Evolutionary conservation across 1,140 invertebrate genomes (phyloP).

Genomic region (Cylas formicarius): DNA sequence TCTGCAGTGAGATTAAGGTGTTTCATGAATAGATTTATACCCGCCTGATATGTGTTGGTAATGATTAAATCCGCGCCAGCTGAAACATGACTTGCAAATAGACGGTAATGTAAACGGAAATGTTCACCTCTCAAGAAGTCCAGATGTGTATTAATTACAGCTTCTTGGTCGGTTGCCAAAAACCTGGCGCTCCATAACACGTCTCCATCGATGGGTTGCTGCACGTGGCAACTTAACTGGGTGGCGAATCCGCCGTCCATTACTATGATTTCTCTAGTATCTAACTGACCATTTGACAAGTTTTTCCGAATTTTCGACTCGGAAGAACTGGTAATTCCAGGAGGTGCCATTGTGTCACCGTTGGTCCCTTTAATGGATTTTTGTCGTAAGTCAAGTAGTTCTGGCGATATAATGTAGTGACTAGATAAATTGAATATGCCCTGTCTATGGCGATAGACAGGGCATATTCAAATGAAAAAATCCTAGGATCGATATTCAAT

Average conservation of each 20-base stretch:
- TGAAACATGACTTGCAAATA: slow-evolving; percentile 36
- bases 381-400: not conserved
- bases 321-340: slow-evolving; percentile 27
- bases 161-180: slow-evolving; percentile 60
- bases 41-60: slow-evolving; percentile 86
- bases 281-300: not conserved
- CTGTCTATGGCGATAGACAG: too few species aligned
- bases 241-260: slow-evolving; percentile 75
- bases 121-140: slow-evolving; percentile 59
- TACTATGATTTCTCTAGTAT: slow-evolving; percentile 43
- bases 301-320: slow-evolving; percentile 14
- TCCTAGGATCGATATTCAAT: too few species aligned
- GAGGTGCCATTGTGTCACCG: slow-evolving; percentile 29
- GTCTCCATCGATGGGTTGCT: slow-evolving; percentile 60
- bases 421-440: not conserved
- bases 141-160: slow-evolving; percentile 66
- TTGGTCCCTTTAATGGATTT: too few species aligned
- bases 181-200: slow-evolving; percentile 78
- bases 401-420: not conserved
- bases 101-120: not conserved
- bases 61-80: slow-evolving; percentile 79
- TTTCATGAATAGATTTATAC: slow-evolving; percentile 66
- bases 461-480: too few species aligned
- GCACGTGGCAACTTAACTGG: slow-evolving; percentile 64
- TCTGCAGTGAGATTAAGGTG: slow-evolving; percentile 56